These are phyloP conservation scores for Nomada ruficornis DNA, from an alignment of 2,888 invertebrate species.

Conservation along the genomic window DNA sequence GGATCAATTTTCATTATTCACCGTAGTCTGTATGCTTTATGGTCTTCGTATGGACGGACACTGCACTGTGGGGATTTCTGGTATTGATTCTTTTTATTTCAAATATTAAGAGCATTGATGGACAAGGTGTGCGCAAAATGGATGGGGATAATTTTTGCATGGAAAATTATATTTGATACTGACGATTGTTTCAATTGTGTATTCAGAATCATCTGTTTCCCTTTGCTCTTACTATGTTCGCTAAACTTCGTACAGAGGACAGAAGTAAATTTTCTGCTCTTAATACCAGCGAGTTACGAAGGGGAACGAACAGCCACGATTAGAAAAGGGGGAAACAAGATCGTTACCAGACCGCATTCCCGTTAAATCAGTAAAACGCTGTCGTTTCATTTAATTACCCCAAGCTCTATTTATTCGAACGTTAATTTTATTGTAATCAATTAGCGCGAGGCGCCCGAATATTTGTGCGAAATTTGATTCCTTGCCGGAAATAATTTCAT, in stretches of 20 bases:
- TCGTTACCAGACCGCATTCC: not conserved
- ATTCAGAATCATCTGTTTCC: slow-evolving; percentile 27
- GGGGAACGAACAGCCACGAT: slow-evolving; percentile 9
- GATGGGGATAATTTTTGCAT: not conserved
- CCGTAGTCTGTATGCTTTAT: not conserved
- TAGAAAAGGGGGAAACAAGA: slow-evolving; percentile 25
- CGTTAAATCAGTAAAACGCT: slow-evolving; percentile 8
- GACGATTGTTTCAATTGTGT: slow-evolving; percentile 41
- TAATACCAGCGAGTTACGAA: not conserved
- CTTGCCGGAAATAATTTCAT: not conserved
- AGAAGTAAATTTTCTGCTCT: slow-evolving; percentile 23
- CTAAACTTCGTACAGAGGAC: not conserved
- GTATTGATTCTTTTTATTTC: not conserved
- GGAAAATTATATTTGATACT: slow-evolving; percentile 24
- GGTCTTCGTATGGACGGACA: not conserved
- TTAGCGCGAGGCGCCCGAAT: slow-evolving; percentile 25
- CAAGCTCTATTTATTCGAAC: slow-evolving; percentile 6
- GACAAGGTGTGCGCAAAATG: too few species aligned
- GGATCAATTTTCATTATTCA: not conserved
- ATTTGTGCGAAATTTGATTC: slow-evolving; percentile 2
- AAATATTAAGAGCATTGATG: not conserved
- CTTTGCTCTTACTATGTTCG: too few species aligned
- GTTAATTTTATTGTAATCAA: slow-evolving; percentile 31
- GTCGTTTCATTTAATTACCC: slow-evolving; percentile 35
- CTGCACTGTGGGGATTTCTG: not conserved